Evolutionary conservation across 2,797 vertebrate genomes (phyloP).

Genomic region (Girardinus metallicus): DNA sequence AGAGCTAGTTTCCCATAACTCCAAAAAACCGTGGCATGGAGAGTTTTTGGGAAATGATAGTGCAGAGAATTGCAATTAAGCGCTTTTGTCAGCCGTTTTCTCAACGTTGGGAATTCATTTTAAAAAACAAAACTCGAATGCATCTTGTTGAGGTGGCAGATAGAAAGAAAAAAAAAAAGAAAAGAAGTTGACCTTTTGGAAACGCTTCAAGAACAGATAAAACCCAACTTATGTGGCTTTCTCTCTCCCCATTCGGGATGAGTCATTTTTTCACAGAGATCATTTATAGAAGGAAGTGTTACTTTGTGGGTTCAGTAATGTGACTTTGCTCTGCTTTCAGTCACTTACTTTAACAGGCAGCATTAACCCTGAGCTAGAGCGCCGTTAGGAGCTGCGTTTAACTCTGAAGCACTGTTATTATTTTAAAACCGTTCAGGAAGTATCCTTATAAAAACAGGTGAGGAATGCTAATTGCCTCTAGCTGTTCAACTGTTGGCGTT

Average conservation of each 20-base stretch:
- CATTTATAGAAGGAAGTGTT: background rate
- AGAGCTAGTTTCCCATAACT: background rate
- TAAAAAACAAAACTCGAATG: background rate
- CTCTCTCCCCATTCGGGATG: background rate
- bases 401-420: background rate
- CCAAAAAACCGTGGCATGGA: background rate
- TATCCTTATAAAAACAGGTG: background rate
- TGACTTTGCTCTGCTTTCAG: background rate
- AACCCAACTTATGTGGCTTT: background rate
- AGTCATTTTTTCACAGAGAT: background rate
- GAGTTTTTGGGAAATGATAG: background rate
- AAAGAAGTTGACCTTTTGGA: background rate
- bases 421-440: background rate
- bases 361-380: background rate
- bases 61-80: background rate
- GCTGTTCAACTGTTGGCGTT: background rate
- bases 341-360: background rate
- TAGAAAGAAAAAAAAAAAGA: no score
- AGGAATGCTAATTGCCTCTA: background rate
- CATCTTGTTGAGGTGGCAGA: background rate
- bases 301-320: background rate
- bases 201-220: background rate
- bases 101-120: background rate
- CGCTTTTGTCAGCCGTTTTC: background rate
- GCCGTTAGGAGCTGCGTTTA: background rate